These are phyloP conservation scores for Piaya cayana DNA, from an alignment of 2,113 vertebrate genomes.

Conservation along the genomic window DNA sequence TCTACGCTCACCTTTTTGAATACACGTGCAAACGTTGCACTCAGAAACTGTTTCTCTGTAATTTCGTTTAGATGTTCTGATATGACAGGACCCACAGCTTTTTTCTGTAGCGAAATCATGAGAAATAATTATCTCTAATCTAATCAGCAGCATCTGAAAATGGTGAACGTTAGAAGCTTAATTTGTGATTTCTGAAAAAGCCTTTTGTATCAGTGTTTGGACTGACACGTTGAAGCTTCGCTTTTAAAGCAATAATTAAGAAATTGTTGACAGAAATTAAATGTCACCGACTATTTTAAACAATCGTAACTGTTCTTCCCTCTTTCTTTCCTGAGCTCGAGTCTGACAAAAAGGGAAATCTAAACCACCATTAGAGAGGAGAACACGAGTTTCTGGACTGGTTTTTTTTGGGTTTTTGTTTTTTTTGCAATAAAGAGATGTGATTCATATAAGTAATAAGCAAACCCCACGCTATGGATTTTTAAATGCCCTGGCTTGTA, in stretches of 20 bases:
- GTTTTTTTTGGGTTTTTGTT: slow-evolving; percentile 28
- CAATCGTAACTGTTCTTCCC: slow-evolving; percentile 65
- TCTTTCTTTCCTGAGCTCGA: slow-evolving; percentile 37
- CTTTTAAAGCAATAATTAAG: slow-evolving; percentile 77
- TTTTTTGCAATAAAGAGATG: slow-evolving; percentile 49
- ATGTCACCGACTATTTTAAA: slow-evolving; percentile 68
- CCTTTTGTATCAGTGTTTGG: slow-evolving; percentile 74
- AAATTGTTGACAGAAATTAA: slow-evolving; percentile 81
- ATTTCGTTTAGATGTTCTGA: slow-evolving; percentile 72
- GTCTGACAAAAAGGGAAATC: slow-evolving; percentile 58
- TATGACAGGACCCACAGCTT: slow-evolving; percentile 66
- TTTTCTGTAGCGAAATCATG: slow-evolving; percentile 66
- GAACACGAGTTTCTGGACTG: neutral
- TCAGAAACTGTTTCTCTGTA: slow-evolving; percentile 43
- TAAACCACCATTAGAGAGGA: slow-evolving; percentile 46
- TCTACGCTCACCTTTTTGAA: slow-evolving; percentile 2
- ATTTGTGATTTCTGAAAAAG: slow-evolving; percentile 74
- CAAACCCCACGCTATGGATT: slow-evolving; percentile 17
- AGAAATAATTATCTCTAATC: slow-evolving; percentile 78
- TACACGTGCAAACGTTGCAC: slow-evolving; percentile 18
- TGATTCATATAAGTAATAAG: slow-evolving; percentile 64
- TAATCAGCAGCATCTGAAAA: slow-evolving; percentile 75
- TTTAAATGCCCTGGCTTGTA: slow-evolving; percentile 54
- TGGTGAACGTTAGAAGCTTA: slow-evolving; percentile 69
- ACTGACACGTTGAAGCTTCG: slow-evolving; percentile 64